A percentile compares a stretch with the other conserved stretches of the same genome.
Conservation (phyloP, 2,888 invertebrate genomes). For the Notocelia uddmanniana region DNA sequence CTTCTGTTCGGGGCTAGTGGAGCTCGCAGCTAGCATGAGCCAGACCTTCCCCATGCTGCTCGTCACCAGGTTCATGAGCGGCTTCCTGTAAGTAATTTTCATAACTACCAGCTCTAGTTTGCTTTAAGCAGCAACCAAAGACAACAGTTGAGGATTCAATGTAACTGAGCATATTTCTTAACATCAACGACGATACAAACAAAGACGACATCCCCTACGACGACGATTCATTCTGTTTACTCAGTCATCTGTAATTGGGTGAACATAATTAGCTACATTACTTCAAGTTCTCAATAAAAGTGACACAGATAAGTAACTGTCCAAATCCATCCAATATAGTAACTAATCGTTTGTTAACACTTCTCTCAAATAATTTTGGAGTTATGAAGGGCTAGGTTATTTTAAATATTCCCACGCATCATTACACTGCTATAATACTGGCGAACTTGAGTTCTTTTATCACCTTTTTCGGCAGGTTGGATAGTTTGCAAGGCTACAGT, state of each 20-base stretch:
- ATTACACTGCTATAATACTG: neutral
- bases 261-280: too few relatives aligned
- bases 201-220: neutral
- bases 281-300: too few relatives aligned
- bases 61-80: constrained; percentile 90
- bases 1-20: constrained; percentile 87
- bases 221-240: too few relatives aligned
- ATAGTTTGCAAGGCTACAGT: too few relatives aligned
- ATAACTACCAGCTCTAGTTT: neutral
- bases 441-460: neutral
- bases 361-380: neutral
- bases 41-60: constrained; percentile 89
- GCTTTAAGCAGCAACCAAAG: too few relatives aligned
- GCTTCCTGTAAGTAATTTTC: constrained; percentile 88
- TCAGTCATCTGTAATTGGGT: too few relatives aligned
- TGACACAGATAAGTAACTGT: neutral
- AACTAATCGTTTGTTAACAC: neutral
- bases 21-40: constrained; percentile 87
- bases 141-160: too few relatives aligned
- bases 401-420: neutral
- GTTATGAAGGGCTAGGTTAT: neutral
- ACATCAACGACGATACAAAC: neutral
- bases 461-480: too few relatives aligned
- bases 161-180: neutral
- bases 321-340: neutral